Conservation (phyloP, 2,113 vertebrate species). For the Rhynchomys soricoides region DNA sequence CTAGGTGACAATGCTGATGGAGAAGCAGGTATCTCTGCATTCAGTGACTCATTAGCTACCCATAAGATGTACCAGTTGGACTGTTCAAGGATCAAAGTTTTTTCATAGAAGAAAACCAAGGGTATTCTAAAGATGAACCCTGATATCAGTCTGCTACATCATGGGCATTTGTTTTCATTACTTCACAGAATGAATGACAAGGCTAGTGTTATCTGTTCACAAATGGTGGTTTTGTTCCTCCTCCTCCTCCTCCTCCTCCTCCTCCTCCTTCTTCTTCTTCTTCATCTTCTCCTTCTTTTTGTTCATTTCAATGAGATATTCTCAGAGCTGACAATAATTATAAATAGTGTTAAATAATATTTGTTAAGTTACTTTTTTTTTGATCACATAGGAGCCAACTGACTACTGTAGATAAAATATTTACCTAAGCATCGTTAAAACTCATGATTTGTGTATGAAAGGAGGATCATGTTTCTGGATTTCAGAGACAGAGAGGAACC, state of each 20-base stretch:
- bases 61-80: neutral
- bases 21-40: neutral
- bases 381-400: neutral
- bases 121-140: neutral
- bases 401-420: neutral
- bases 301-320: neutral
- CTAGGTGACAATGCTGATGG: neutral
- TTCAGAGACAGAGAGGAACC: neutral
- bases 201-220: neutral
- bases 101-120: neutral
- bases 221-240: too few relatives aligned
- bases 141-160: neutral
- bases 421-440: neutral
- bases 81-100: neutral
- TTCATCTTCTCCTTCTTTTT: too few relatives aligned
- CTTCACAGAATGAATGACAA: neutral
- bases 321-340: neutral
- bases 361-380: neutral
- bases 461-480: neutral
- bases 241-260: too few relatives aligned
- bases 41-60: neutral
- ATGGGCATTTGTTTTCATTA: neutral
- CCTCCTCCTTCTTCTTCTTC: too few relatives aligned
- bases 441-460: neutral
- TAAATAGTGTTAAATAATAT: neutral